A percentile compares a stretch with the other conserved stretches of the same genome.
phyloP scores from a whole-genome alignment of 1,140 invertebrate genomes.

The Drosophila serrata region DNA sequence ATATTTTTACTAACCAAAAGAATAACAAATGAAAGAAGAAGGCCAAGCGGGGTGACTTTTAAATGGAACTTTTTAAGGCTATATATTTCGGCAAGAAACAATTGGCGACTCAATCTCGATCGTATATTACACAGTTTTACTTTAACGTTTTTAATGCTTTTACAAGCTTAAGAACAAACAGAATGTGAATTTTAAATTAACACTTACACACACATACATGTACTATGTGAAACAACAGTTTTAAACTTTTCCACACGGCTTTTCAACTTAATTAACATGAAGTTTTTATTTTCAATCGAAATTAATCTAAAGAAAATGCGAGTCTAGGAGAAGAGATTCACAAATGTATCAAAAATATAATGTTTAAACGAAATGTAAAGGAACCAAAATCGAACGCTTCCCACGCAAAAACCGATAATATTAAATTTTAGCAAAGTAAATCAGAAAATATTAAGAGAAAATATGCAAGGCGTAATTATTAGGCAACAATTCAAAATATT shows the following conservation, averaged over 20 bases:
- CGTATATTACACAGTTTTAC: constrained; percentile 65
- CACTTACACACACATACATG: not conserved
- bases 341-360: constrained; percentile 55
- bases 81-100: constrained; percentile 37
- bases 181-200: constrained; percentile 69
- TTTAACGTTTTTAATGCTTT: constrained; percentile 82
- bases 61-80: constrained; percentile 66
- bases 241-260: constrained; percentile 70
- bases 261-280: constrained; percentile 54
- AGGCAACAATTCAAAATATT: constrained; percentile 35
- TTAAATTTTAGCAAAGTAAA: constrained; percentile 78
- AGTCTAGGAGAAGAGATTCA: constrained; percentile 10
- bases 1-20: constrained; percentile 54
- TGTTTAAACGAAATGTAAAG: constrained; percentile 79
- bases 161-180: constrained; percentile 64
- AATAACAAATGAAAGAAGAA: constrained; percentile 25
- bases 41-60: constrained; percentile 48
- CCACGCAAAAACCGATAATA: constrained; percentile 84
- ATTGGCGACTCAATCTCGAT: constrained; percentile 63
- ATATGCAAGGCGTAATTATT: constrained; percentile 46
- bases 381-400: constrained; percentile 85
- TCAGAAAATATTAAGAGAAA: constrained; percentile 21
- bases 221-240: constrained; percentile 41
- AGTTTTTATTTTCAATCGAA: constrained; percentile 52
- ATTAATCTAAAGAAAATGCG: constrained; percentile 20